Conservation (phyloP, 1,140 invertebrate genomes). For the Cherax destructor region DNA sequence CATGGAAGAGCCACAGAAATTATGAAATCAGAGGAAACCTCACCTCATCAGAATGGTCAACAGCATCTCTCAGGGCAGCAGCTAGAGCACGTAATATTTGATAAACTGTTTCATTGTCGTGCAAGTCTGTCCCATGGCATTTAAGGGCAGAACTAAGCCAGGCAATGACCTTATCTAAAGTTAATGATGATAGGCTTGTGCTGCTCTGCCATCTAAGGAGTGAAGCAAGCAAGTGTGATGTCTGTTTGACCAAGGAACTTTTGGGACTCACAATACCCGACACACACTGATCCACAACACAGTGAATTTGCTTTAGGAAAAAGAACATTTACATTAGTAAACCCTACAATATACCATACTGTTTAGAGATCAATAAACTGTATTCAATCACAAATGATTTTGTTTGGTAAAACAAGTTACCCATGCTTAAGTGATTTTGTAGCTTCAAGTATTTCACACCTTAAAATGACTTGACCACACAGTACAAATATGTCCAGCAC, state of each 20-base stretch:
- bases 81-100: slow-evolving; percentile 23
- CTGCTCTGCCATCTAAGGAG: slow-evolving; percentile 6
- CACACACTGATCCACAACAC: slow-evolving; percentile 14
- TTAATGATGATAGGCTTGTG: background rate
- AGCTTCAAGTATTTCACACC: background rate
- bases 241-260: background rate
- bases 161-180: slow-evolving; percentile 8
- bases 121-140: background rate
- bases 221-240: slow-evolving; percentile 12
- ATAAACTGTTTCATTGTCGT: background rate
- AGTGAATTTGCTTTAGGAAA: slow-evolving; percentile 32
- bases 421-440: background rate
- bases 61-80: slow-evolving; percentile 9
- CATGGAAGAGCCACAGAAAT: background rate
- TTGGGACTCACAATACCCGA: background rate
- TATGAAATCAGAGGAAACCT: background rate
- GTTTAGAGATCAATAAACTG: too few species aligned
- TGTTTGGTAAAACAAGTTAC: background rate
- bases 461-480: background rate
- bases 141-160: slow-evolving; percentile 25
- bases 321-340: background rate
- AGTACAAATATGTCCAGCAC: too few species aligned
- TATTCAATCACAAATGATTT: background rate
- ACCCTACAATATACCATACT: background rate
- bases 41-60: slow-evolving; percentile 30